Evolutionary conservation across 2,113 vertebrate genomes (phyloP), one percentile per base, ranked within the genome.

Genomic region (Arothron firmamentum): DNA sequence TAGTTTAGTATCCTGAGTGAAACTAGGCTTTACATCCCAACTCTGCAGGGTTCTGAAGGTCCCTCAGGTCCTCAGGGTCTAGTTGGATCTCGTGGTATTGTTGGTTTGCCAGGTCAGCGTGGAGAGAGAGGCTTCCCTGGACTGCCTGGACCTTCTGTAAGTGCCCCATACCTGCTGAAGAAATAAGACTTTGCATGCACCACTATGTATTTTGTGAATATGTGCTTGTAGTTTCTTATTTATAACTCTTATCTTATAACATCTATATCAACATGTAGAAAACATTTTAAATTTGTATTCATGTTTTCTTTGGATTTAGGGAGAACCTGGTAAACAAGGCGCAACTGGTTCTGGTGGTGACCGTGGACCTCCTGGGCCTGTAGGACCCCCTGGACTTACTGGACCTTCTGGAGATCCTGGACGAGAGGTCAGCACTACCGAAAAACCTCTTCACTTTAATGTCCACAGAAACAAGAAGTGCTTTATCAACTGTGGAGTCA

Each of bases 251-350:
- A n/a, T n/a, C n/a, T 8, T 16, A 6, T 45, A 16, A 45, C 12
- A 6, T 5, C 5, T 25, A 38, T 2, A 38, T 38, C 34, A 38
- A 28, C 25, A 28, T 38, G 10, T 38, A 38, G 34, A 38, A 38
- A 8, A 12, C 34, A n/a, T 13, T 47, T 47, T 47, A 11, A 49
- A 6, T 3, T 20, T n/a, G 3, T n/a, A n/a, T 31, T 34, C 20
- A 16, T 15, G 50, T 51, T 52, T 59, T 8, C 45, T 56, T 28
- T 80, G 62, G 74, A 34, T 82, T 48, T 59, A 99, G 96, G 97
- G 97, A 19, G 97, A 99, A 67, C 97, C 96, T 56, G 96, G 96
- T 21, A 98, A 99, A 87, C 97, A 99, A 87, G 97, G 97, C 86
- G 82, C 80, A 3, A 7, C 94, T 17, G 97, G 97, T 6, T 68